A percentile compares a stretch with the other conserved stretches of the same genome.
phyloP scores from a whole-genome alignment of 2,113 vertebrate species.

The Periophthalmodon schlosseri region DNA sequence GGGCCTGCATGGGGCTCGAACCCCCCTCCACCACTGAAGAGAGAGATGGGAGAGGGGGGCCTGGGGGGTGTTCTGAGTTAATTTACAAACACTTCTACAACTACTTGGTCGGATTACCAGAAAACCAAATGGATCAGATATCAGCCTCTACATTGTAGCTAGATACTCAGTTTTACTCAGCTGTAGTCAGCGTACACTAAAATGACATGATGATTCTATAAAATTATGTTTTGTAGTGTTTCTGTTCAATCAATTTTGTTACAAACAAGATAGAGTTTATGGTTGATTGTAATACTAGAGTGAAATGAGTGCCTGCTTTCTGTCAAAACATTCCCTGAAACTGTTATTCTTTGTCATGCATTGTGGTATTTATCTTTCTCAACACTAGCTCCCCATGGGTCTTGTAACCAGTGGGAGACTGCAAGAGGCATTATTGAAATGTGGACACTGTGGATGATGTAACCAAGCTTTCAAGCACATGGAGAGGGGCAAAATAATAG shows the following conservation, averaged over 20 bases:
- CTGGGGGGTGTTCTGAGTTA: constrained; percentile 72
- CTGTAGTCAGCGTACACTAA: no score
- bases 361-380: constrained; percentile 39
- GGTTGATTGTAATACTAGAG: background rate
- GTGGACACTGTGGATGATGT: constrained; percentile 70
- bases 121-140: constrained; percentile 33
- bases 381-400: background rate
- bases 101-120: constrained; percentile 50
- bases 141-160: constrained; percentile 36
- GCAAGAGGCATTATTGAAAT: constrained; percentile 65
- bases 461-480: constrained; percentile 62
- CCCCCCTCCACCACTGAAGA: constrained; percentile 46
- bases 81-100: constrained; percentile 61
- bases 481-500: constrained; percentile 63
- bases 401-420: constrained; percentile 56
- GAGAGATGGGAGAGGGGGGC: constrained; percentile 67
- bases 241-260: no score
- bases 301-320: constrained; percentile 9
- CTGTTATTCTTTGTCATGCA: constrained; percentile 38
- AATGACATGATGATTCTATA: no score
- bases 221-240: no score
- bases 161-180: no score
- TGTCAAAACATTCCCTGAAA: constrained; percentile 21
- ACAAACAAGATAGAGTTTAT: background rate
- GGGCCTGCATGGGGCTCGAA: constrained; percentile 85